Conservation (phyloP, 2,113 vertebrate species). For the Peromyscus maniculatus region DNA sequence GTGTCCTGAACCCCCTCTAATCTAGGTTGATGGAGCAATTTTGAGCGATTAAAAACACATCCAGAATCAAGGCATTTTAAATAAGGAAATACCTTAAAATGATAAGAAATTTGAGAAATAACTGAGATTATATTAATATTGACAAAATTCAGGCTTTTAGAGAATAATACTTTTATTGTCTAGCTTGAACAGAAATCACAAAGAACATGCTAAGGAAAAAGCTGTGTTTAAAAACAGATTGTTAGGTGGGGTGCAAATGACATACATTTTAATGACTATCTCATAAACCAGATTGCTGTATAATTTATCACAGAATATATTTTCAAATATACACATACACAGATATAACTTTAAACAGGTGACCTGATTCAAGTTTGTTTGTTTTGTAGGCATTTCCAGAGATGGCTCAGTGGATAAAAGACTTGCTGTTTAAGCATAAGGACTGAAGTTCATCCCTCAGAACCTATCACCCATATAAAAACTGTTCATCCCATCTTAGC, state of each 20-base stretch:
- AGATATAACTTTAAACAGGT: constrained; percentile 42
- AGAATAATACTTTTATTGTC: constrained; percentile 20
- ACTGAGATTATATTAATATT: neutral
- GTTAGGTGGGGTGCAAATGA: neutral
- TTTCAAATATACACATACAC: constrained; percentile 28
- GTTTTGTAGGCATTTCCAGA: neutral
- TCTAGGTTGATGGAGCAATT: neutral
- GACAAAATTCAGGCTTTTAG: neutral
- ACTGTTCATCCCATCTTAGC: no score
- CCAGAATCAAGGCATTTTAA: neutral
- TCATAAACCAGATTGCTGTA: constrained; percentile 36
- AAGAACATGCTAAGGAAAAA: constrained; percentile 23
- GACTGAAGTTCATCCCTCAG: no score
- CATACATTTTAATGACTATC: constrained; percentile 52
- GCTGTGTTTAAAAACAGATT: constrained; percentile 15
- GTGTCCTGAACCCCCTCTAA: neutral
- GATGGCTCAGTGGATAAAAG: neutral
- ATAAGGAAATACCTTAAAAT: neutral
- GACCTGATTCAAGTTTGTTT: constrained; percentile 15
- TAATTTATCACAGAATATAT: constrained; percentile 50
- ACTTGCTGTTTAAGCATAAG: neutral
- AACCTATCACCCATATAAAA: neutral
- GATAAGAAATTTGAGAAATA: neutral
- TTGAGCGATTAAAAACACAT: neutral
- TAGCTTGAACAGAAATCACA: neutral